phyloP scores from a whole-genome alignment of 2,797 vertebrate species.

The Sebastiscus albofasciatus region DNA sequence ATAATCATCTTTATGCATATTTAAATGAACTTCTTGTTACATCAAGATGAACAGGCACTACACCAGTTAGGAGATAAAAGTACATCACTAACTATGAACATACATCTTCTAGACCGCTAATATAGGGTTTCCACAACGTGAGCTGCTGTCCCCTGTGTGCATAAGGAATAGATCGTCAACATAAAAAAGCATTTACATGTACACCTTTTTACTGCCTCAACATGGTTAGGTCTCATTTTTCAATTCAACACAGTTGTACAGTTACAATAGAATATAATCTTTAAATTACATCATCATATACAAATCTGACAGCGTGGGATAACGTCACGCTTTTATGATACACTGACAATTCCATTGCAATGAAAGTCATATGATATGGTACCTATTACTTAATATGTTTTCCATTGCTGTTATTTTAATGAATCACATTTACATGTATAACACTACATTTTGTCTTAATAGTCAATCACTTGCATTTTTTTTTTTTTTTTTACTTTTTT shows the following conservation, averaged over 20 bases:
- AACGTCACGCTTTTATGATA: constrained; percentile 84
- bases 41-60: constrained; percentile 88
- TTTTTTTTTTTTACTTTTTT: constrained; percentile 32
- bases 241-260: constrained; percentile 88
- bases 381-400: constrained; percentile 80
- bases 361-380: constrained; percentile 83
- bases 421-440: constrained; percentile 86
- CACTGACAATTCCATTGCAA: constrained; percentile 83
- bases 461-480: constrained; percentile 82
- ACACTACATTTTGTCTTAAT: constrained; percentile 85
- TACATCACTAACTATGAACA: constrained; percentile 87
- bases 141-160: constrained; percentile 77
- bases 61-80: constrained; percentile 87
- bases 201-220: constrained; percentile 84
- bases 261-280: constrained; percentile 88
- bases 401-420: constrained; percentile 81
- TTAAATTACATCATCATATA: constrained; percentile 91
- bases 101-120: constrained; percentile 83
- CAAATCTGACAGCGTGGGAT: constrained; percentile 84
- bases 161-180: constrained; percentile 84
- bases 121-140: constrained; percentile 77
- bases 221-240: constrained; percentile 81
- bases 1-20: constrained; percentile 86
- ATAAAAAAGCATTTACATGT: constrained; percentile 86
- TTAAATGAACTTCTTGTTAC: constrained; percentile 84